Evolutionary conservation across 2,888 invertebrate species (phyloP), one percentile per base, ranked within the genome.

Genomic region (Drosophila emarginata): DNA sequence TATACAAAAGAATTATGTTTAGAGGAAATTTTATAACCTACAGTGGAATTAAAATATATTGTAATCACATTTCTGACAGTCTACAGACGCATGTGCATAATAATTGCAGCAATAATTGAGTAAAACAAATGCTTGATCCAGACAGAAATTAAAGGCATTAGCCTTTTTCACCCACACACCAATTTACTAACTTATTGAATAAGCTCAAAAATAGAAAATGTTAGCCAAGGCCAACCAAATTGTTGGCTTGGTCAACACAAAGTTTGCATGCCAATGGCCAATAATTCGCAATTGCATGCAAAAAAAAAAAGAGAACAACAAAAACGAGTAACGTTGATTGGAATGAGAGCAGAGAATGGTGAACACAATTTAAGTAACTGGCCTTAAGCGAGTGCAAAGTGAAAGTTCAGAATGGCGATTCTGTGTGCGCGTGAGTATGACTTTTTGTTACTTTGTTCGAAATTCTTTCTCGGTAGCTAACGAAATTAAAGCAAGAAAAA

Each of bases 231-330:
- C 67, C 79, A 79, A 72, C 58, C 50, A 56, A 78, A 84, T 81
- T 79, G 40, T 15, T 32, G 53, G 32, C 32, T 32, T 85, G 85
- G 79, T 88, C 87, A 87, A 85, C 81, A 74, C 72, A 58, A 64
- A 64, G 74, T 72, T 86, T 73, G 87, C 87, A 86, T 86, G 85
- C 86, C 81, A 86, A 69, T 77, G 83, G 79, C 78, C 83, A 83
- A 87, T 87, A 87, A 87, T 79, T 79, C 72, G 78, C 64, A 52
- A 56, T 64, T 40, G 71, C 83, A 79, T 81, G 84, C 85, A 74
- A 83, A 83, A 79, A 72, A 72, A 23, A 2, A 64, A 78, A 72
- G 77, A 71, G 62, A 50, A 9, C 53, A 50, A 54, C 65, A 66
- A 71, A 79, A 79, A 73, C 32, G 9, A 72, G 63, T 72, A 32